A percentile compares a stretch with the other conserved stretches of the same genome.
These are phyloP conservation scores for Neolamprologus sp. DNA, from an alignment of 2,113 vertebrate species.

Conservation along the genomic window DNA sequence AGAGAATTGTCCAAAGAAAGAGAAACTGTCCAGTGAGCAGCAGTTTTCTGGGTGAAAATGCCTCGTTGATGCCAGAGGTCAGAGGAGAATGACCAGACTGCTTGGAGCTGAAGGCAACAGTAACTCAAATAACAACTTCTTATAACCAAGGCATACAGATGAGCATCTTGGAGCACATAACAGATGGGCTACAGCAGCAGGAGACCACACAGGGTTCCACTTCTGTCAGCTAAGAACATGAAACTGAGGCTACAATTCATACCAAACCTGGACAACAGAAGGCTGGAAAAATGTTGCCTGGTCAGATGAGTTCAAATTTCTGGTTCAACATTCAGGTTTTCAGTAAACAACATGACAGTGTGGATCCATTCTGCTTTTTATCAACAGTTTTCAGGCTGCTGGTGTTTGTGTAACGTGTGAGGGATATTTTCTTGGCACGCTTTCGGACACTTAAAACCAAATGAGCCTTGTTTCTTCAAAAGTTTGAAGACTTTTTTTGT, in stretches of 20 bases:
- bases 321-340: neutral
- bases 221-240: neutral
- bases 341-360: neutral
- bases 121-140: neutral
- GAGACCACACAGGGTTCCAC: neutral
- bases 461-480: neutral
- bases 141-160: neutral
- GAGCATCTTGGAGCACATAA: neutral
- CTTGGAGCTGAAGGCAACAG: neutral
- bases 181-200: neutral
- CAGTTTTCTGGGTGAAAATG: neutral
- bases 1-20: neutral
- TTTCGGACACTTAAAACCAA: neutral
- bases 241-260: neutral
- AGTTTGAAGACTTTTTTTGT: neutral
- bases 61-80: neutral
- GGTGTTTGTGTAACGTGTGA: neutral
- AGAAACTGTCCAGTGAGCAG: neutral
- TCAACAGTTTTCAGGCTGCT: neutral
- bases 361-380: neutral
- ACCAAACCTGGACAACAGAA: neutral
- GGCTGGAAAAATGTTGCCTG: neutral
- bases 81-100: neutral
- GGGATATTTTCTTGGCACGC: neutral
- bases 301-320: neutral